These are phyloP conservation scores for Ichneumon xanthorius DNA, from an alignment of 2,888 invertebrate genomes.

Conservation along the genomic window DNA sequence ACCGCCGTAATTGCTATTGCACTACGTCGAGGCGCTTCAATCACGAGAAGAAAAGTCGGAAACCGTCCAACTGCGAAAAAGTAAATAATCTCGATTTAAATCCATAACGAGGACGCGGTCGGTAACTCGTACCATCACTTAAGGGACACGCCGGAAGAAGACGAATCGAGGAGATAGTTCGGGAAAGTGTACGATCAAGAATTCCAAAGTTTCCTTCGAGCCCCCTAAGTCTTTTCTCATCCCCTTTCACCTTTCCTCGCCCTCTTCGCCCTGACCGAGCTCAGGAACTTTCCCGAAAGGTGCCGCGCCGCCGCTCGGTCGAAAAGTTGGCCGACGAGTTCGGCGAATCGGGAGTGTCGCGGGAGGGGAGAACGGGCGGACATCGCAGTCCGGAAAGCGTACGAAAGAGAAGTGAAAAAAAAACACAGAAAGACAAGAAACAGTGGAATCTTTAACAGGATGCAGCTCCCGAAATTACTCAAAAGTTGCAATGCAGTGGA, in stretches of 20 bases:
- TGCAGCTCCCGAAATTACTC: background rate
- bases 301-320: slow-evolving; percentile 34
- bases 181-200: slow-evolving; percentile 20
- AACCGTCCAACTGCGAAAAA: background rate
- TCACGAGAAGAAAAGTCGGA: background rate
- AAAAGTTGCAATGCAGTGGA: background rate
- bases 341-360: slow-evolving; percentile 35
- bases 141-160: slow-evolving; percentile 12
- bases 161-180: slow-evolving; percentile 18
- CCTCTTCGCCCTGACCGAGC: slow-evolving; percentile 43
- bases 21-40: background rate
- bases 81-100: background rate
- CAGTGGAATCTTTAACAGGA: background rate
- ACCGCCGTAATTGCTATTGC: no score
- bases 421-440: background rate
- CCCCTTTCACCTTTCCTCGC: slow-evolving; percentile 8
- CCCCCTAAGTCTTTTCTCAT: slow-evolving; percentile 7
- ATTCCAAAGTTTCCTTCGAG: slow-evolving; percentile 38
- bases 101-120: background rate
- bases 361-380: background rate
- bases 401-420: background rate
- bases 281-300: slow-evolving; percentile 34
- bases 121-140: slow-evolving; percentile 23
- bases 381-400: background rate
- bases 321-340: slow-evolving; percentile 60